Percentiles rank a stretch among this genome's conserved stretches.
These are phyloP conservation scores for Leucophenga montana DNA, from an alignment of 2,888 invertebrate genomes.

Conservation along the genomic window DNA sequence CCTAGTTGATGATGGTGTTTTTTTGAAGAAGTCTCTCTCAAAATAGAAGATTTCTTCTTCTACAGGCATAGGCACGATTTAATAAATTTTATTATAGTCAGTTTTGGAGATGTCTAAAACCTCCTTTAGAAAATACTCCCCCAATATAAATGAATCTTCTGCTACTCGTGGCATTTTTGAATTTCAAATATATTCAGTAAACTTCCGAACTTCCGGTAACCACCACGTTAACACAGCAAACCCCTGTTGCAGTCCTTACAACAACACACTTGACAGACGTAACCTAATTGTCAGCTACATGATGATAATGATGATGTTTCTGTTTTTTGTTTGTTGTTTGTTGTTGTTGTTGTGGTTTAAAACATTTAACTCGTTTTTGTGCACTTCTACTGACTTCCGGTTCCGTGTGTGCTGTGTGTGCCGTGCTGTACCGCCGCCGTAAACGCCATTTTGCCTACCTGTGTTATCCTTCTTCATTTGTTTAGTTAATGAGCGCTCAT, in stretches of 20 bases:
- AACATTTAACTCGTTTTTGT: conserved; percentile 48
- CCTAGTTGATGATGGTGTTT: no score
- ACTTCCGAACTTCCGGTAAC: no score
- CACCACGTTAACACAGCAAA: neutral
- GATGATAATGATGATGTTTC: conserved; percentile 26
- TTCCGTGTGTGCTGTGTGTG: conserved; percentile 8
- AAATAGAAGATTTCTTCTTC: no score
- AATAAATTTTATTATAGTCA: no score
- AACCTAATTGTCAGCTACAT: conserved; percentile 36
- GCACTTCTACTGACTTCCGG: conserved; percentile 30
- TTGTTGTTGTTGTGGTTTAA: conserved; percentile 47
- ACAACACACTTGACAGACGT: conserved; percentile 38
- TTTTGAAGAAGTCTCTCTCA: no score
- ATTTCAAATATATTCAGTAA: no score
- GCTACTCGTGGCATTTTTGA: no score
- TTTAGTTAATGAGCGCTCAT: conserved; percentile 64
- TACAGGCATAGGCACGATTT: no score
- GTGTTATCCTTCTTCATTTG: conserved; percentile 53
- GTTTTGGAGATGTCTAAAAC: no score
- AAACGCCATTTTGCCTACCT: conserved; percentile 43
- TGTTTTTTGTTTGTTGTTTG: conserved; percentile 28
- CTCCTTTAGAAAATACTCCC: no score
- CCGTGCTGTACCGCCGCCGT: no score
- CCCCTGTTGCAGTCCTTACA: neutral
- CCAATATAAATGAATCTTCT: no score